These are phyloP conservation scores for Trichonephila clavipes DNA, from an alignment of 1,140 invertebrate genomes.

Conservation along the genomic window DNA sequence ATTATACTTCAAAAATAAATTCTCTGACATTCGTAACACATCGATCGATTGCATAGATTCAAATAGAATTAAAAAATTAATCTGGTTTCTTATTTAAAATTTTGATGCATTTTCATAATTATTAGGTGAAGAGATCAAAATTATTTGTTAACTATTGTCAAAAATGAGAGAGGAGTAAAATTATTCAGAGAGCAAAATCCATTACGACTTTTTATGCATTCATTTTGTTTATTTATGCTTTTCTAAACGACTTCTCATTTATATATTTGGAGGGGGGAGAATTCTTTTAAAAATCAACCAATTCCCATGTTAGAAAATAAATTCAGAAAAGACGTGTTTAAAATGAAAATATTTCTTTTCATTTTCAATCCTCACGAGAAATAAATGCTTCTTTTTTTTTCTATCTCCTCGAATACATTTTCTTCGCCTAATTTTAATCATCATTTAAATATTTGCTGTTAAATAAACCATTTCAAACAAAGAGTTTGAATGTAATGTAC, in stretches of 20 bases:
- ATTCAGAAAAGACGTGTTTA: neutral
- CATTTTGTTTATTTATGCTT: neutral
- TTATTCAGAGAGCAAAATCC: neutral
- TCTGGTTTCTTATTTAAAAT: too few species aligned
- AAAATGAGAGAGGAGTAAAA: too few species aligned
- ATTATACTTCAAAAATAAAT: too few species aligned
- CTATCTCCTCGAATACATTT: neutral
- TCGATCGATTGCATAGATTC: too few species aligned
- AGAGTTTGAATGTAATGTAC: neutral
- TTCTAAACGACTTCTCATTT: neutral
- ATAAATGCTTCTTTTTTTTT: neutral
- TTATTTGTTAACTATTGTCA: neutral
- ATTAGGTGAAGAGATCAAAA: neutral
- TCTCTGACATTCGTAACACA: too few species aligned
- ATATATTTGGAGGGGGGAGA: neutral
- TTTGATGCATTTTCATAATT: too few species aligned
- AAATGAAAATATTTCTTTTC: conserved; percentile 20
- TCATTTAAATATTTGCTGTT: conserved; percentile 11
- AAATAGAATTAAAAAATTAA: too few species aligned
- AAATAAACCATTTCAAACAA: conserved; percentile 32
- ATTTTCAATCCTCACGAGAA: neutral
- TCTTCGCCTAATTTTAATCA: neutral
- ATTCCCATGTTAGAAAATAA: neutral
- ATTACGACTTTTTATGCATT: neutral
- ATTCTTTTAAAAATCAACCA: neutral